Base-by-base conservation (phyloP, 2,888 invertebrate genomes). In the Dusona sp. region DNA sequence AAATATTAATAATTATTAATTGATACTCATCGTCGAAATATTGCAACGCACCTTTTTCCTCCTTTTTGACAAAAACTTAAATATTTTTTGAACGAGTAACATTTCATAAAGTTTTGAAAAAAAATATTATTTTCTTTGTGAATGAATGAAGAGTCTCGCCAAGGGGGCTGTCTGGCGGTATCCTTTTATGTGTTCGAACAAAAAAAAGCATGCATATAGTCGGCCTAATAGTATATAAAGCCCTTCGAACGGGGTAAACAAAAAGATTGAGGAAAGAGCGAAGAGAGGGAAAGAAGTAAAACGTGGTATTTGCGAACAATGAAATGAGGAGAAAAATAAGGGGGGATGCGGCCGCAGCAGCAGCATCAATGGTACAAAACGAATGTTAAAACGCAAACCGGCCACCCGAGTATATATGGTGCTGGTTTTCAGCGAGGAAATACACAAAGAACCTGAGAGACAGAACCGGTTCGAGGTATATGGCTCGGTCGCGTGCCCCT, bases 291-390 rank as follows among this genome's bases (percentile, higher is more conserved):
- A 29, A 64, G 72, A 61, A 70, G 79, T 72, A 70, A 70, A 64
- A 68, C 54, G 79, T 81, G 81, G 84, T 86, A 86, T 86, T 86
- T 86, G 86, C 78, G 86, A 84, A 86, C 86, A 86, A 86, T 86
- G 80, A 77, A 82, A 77, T 36, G 83, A 85, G 45, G 16, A 61
- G 29, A 29, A 57, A 81, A 64, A 65, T 77, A 70, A 83, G 79
- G 87, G 72, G 68, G 36, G 86, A 86, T 83, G 78, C 85, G 85
- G 86, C 87, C 82, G 80, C 64, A 61, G 61, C 74, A 61, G 61
- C 74, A 82, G 84, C 85, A 84, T 77, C 82, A 70, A 48, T 57
- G 75, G 75, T 45, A 78, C 78, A 84, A 79, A 87, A 84, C 42
- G 87, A 74, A 68, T 73, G 51, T 73, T 54, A 84, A 84, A 82